These are phyloP conservation scores for Ichneumoninae sp. DNA, from an alignment of 2,888 invertebrate species.

Conservation along the genomic window DNA sequence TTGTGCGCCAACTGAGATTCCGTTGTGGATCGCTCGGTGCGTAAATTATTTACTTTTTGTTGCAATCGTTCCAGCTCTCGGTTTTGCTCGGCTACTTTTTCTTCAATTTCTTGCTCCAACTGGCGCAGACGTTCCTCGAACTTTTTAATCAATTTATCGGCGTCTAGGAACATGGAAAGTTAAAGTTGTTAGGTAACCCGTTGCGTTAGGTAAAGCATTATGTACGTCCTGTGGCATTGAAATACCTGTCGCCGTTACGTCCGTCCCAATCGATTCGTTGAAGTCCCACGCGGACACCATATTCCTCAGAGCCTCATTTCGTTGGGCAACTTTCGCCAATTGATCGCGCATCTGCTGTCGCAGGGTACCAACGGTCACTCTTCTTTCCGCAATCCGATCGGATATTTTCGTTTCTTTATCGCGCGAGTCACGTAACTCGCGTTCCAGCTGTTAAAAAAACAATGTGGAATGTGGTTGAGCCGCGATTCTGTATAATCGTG, in stretches of 20 bases:
- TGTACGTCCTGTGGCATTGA: neutral
- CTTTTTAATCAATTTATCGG: constrained; percentile 53
- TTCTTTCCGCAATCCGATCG: constrained; percentile 82
- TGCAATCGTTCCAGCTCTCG: constrained; percentile 86
- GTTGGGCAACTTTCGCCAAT: constrained; percentile 79
- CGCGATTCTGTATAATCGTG: neutral
- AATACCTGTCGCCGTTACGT: constrained; percentile 63
- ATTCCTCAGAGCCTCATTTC: constrained; percentile 81
- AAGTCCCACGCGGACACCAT: constrained; percentile 79
- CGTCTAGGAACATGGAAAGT: constrained; percentile 46
- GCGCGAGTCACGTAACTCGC: constrained; percentile 75
- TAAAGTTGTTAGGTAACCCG: constrained; percentile 77
- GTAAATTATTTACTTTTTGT: constrained; percentile 85
- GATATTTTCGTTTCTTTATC: constrained; percentile 81
- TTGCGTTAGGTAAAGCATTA: neutral
- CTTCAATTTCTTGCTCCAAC: constrained; percentile 74
- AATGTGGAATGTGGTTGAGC: neutral
- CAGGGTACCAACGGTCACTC: constrained; percentile 84
- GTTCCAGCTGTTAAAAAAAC: constrained; percentile 83
- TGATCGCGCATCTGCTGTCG: constrained; percentile 85
- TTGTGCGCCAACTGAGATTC: constrained; percentile 88
- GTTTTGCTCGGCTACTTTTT: constrained; percentile 78
- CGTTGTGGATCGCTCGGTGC: constrained; percentile 86
- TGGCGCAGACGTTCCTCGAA: constrained; percentile 71
- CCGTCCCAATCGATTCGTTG: constrained; percentile 73